Percentiles rank a stretch among this genome's conserved stretches.
phyloP scores from a whole-genome alignment of 2,797 vertebrate genomes.

The Bovichtus diacanthus region DNA sequence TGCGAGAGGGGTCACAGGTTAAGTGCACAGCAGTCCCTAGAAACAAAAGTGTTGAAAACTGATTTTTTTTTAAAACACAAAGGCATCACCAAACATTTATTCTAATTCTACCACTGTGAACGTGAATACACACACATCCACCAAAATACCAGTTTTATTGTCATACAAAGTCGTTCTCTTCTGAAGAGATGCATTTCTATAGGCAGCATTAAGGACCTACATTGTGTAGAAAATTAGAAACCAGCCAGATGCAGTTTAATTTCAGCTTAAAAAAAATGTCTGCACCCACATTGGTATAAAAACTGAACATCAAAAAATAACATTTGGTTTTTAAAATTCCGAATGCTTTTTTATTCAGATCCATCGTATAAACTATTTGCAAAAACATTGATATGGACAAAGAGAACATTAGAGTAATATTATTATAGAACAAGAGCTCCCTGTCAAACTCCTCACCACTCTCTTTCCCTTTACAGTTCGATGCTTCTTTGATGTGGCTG shows the following conservation, averaged over 20 bases:
- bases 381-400: slow-evolving; percentile 18
- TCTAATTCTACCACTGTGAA: neutral
- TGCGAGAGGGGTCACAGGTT: slow-evolving; percentile 9
- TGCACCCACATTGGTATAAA: slow-evolving; percentile 7
- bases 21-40: slow-evolving; percentile 14
- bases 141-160: slow-evolving; percentile 2
- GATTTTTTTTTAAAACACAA: neutral
- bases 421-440: neutral
- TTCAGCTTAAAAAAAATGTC: slow-evolving; percentile 14
- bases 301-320: slow-evolving; percentile 8
- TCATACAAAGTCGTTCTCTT: neutral
- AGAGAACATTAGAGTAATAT: neutral
- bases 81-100: slow-evolving; percentile 13
- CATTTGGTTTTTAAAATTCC: neutral
- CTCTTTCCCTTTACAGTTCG: neutral
- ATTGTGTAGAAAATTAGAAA: neutral
- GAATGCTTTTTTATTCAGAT: neutral
- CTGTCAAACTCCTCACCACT: neutral
- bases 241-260: neutral
- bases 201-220: slow-evolving; percentile 1
- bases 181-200: neutral
- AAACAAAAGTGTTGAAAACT: slow-evolving; percentile 8
- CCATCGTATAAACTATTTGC: neutral
- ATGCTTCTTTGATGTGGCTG: slow-evolving; percentile 12
- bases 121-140: slow-evolving; percentile 10